These are phyloP conservation scores for Dicrurus megarhynchus DNA, from an alignment of 2,113 vertebrate genomes.

Conservation along the genomic window DNA sequence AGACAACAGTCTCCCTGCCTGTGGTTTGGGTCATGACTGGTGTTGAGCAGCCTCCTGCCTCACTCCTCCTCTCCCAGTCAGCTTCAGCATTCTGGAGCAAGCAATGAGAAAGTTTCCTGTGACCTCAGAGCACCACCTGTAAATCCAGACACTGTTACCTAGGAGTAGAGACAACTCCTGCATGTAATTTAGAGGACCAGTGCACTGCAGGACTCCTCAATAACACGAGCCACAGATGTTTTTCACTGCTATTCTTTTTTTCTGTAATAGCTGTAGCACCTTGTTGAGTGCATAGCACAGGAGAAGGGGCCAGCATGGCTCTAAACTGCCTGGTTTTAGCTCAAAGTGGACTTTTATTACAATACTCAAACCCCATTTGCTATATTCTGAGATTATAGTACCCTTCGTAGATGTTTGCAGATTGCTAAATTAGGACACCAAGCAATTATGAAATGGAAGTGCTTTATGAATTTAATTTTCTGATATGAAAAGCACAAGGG, in stretches of 20 bases:
- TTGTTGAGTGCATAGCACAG: background rate
- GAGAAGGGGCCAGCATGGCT: background rate
- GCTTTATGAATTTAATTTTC: background rate
- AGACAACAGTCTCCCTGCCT: background rate
- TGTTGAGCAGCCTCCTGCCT: background rate
- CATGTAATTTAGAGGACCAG: background rate
- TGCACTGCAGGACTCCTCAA: background rate
- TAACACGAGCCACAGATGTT: background rate
- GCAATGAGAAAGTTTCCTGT: background rate
- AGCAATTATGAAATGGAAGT: background rate
- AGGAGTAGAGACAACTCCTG: background rate
- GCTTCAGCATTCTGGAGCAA: background rate
- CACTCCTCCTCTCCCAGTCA: background rate
- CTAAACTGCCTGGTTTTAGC: background rate
- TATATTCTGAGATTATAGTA: background rate
- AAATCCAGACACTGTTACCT: background rate
- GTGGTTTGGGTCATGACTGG: background rate
- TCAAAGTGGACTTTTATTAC: background rate
- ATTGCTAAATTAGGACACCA: background rate
- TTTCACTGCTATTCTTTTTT: background rate
- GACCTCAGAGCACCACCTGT: background rate
- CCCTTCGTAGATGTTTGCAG: background rate
- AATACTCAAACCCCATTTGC: background rate
- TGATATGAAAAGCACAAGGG: background rate
- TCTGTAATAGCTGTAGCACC: background rate